A percentile compares a stretch with the other conserved stretches of the same genome.
Evolutionary conservation across 2,888 invertebrate species (phyloP).

Genomic region (Prosopocoilus inquinatus): DNA sequence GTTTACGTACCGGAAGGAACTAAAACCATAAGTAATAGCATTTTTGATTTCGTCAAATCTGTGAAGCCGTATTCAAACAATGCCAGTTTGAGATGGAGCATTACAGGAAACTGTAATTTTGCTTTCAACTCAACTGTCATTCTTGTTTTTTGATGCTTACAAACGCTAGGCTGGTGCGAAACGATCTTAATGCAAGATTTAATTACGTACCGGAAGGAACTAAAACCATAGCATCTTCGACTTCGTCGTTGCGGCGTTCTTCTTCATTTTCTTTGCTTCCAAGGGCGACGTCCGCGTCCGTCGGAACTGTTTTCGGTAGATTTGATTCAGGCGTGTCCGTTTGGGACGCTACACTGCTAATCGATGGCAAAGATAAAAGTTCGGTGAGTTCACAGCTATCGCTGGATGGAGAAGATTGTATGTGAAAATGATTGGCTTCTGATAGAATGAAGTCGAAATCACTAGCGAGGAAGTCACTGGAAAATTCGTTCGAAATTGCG

Average conservation of each 20-base stretch:
- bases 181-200: neutral
- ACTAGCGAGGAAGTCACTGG: conserved; percentile 15
- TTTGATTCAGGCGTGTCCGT: too few species aligned
- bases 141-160: too few species aligned
- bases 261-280: conserved; percentile 8
- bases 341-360: neutral
- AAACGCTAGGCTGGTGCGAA: too few species aligned
- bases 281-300: conserved; percentile 6
- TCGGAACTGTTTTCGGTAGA: conserved; percentile 2
- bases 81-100: too few species aligned
- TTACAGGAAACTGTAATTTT: too few species aligned
- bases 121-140: too few species aligned
- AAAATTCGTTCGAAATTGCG: conserved; percentile 23
- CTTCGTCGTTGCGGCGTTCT: conserved; percentile 14
- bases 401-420: conserved; percentile 36
- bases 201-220: conserved; percentile 46
- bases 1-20: conserved; percentile 48
- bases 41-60: too few species aligned
- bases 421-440: conserved; percentile 37
- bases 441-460: conserved; percentile 40
- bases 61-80: too few species aligned
- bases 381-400: conserved; percentile 34
- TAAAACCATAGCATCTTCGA: conserved; percentile 43
- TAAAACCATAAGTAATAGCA: conserved; percentile 47
- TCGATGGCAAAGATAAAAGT: conserved; percentile 26